Percentiles rank a stretch among this genome's conserved stretches.
Evolutionary conservation across 2,888 invertebrate genomes (phyloP).

Genomic region (Rosalia funebris): DNA sequence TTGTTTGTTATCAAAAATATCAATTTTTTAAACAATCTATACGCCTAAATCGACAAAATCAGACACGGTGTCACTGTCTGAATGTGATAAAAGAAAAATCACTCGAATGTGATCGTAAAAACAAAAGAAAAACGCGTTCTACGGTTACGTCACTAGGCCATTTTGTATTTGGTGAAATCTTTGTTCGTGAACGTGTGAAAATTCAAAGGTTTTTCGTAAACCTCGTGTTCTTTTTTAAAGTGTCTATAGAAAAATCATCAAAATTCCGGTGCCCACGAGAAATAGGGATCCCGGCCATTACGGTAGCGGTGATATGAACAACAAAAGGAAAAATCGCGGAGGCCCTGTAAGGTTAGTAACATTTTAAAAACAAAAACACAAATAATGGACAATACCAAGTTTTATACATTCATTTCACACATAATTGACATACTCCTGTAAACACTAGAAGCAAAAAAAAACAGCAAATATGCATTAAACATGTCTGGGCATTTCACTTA

Average conservation of each 20-base stretch:
- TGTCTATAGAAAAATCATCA: slow-evolving; percentile 63
- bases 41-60: slow-evolving; percentile 39
- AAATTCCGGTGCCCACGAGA: slow-evolving; percentile 88
- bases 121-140: slow-evolving; percentile 54
- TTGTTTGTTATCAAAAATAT: slow-evolving; percentile 52
- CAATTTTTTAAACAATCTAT: slow-evolving; percentile 47
- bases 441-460: neutral
- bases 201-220: slow-evolving; percentile 52
- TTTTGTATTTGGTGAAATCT: slow-evolving; percentile 60
- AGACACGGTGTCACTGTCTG: slow-evolving; percentile 37
- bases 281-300: slow-evolving; percentile 83
- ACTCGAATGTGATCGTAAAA: slow-evolving; percentile 43
- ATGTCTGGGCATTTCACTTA: neutral
- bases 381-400: neutral
- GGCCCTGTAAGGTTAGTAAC: slow-evolving; percentile 76
- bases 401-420: neutral
- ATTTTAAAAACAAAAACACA: slow-evolving; percentile 36
- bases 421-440: neutral
- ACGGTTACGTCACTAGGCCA: slow-evolving; percentile 64
- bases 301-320: slow-evolving; percentile 79
- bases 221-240: slow-evolving; percentile 52
- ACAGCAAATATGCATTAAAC: neutral
- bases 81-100: slow-evolving; percentile 39
- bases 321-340: slow-evolving; percentile 86
- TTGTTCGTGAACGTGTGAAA: slow-evolving; percentile 50